Evolutionary conservation across 30 jellyfish, hydroid and myxozoan genomes (phyloP).

Genomic region (Phacellophora camtschatica): DNA sequence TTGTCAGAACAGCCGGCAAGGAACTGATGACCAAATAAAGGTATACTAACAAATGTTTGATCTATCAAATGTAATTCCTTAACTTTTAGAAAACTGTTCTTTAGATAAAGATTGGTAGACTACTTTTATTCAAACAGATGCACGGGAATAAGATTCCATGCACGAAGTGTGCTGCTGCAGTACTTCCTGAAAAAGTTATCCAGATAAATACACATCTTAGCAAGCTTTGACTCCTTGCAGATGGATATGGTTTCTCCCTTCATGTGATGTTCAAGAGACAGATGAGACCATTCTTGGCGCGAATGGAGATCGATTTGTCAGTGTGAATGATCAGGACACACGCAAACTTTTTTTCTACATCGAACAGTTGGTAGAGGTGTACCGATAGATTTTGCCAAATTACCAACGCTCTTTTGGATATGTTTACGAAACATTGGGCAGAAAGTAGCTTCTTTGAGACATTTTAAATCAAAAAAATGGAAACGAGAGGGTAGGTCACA

Average conservation of each 20-base stretch:
- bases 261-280: background rate
- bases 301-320: background rate
- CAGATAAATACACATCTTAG: background rate
- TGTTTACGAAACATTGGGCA: background rate
- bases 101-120: background rate
- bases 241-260: background rate
- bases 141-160: background rate
- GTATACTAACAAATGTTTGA: background rate
- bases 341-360: background rate
- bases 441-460: background rate
- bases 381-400: background rate
- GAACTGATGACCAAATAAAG: background rate
- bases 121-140: background rate
- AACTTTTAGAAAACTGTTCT: background rate
- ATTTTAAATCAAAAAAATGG: background rate
- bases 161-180: background rate
- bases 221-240: background rate
- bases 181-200: background rate
- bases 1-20: background rate
- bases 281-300: background rate
- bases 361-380: background rate
- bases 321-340: background rate
- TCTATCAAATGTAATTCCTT: background rate
- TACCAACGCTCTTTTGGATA: background rate
- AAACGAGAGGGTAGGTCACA: too few species aligned